These are phyloP conservation scores for Glossophaga mutica DNA, from an alignment of 2,797 vertebrate genomes.

Conservation along the genomic window DNA sequence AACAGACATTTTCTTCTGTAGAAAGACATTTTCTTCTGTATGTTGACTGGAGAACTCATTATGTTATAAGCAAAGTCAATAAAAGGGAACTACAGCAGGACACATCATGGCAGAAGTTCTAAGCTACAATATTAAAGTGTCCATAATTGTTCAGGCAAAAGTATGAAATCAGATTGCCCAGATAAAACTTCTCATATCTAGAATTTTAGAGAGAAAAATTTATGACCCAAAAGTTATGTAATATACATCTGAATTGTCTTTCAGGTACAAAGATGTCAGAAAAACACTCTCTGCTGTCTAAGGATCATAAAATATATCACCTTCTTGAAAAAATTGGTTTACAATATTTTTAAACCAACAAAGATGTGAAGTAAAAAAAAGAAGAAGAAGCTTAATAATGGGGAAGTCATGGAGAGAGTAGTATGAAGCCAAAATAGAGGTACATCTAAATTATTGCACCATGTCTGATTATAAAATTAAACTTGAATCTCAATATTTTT, in stretches of 20 bases:
- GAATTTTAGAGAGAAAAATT: slow-evolving; percentile 32
- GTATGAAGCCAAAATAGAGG: slow-evolving; percentile 9
- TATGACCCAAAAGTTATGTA: not conserved
- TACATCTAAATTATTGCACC: not conserved
- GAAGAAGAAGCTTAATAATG: not conserved
- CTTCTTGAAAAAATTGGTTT: slow-evolving; percentile 5
- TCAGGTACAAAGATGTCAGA: slow-evolving; percentile 31
- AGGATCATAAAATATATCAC: not conserved
- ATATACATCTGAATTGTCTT: slow-evolving; percentile 6
- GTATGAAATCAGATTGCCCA: not conserved
- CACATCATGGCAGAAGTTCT: slow-evolving; percentile 13
- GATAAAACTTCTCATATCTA: slow-evolving; percentile 15
- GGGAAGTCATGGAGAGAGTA: not conserved
- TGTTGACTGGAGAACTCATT: not conserved
- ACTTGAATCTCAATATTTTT: not conserved
- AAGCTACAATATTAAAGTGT: slow-evolving; percentile 39
- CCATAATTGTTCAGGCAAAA: not conserved
- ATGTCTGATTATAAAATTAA: slow-evolving; percentile 21
- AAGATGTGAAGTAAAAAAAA: not conserved
- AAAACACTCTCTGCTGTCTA: not conserved
- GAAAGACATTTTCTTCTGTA: not conserved
- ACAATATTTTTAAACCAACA: not conserved
- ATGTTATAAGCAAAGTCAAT: not conserved
- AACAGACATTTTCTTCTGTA: not conserved
- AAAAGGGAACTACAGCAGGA: not conserved